phyloP scores from a whole-genome alignment of 2,888 invertebrate species.

The Acanthosoma haemorrhoidale region DNA sequence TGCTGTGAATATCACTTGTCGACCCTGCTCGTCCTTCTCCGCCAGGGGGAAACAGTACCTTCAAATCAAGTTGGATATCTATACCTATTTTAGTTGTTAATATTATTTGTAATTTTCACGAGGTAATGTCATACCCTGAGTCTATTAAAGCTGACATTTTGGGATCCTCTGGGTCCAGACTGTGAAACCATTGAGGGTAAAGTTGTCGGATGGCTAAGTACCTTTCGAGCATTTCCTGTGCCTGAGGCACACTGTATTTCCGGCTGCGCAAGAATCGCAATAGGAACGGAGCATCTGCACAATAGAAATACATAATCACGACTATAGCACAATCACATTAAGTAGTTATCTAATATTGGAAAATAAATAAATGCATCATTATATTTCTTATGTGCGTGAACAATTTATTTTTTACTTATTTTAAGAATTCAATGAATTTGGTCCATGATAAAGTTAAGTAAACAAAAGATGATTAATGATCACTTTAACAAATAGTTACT shows the following conservation, averaged over 20 bases:
- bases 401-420: no score
- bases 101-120: no score
- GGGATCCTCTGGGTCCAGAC: slow-evolving; percentile 71
- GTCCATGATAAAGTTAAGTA: no score
- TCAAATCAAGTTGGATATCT: not conserved
- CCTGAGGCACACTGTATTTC: slow-evolving; percentile 71
- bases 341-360: no score
- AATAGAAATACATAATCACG: not conserved
- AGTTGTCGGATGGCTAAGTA: slow-evolving; percentile 78
- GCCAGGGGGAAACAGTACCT: slow-evolving; percentile 40
- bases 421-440: no score
- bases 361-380: no score
- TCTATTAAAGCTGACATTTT: slow-evolving; percentile 72
- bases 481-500: no score
- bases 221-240: slow-evolving; percentile 76
- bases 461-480: no score
- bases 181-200: slow-evolving; percentile 80
- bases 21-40: slow-evolving; percentile 48
- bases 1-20: slow-evolving; percentile 60
- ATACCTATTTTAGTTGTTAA: no score
- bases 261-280: slow-evolving; percentile 68
- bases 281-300: slow-evolving; percentile 66
- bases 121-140: slow-evolving; percentile 57
- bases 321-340: no score
- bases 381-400: no score